Base-by-base conservation (phyloP, 2,113 vertebrate genomes). In the Oxyruncus cristatus region DNA sequence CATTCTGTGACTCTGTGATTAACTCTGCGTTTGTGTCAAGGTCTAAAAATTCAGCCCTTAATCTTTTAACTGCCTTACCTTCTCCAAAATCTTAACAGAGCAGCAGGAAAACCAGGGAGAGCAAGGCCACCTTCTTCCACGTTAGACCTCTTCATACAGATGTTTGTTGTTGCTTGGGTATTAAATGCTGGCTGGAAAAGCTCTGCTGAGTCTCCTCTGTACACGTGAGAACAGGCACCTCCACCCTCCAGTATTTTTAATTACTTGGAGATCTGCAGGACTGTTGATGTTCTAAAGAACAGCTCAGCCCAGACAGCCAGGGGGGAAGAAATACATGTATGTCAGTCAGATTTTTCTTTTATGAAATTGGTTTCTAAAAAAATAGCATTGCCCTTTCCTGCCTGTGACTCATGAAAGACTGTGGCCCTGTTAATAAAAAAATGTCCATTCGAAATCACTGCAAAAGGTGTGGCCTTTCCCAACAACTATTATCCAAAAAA, bases 221-320 rank as follows among this genome's bases (percentile, higher is more conserved):
- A 93, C 95, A 95, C 63, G 35, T 96, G 93, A 97, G 92, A 96
- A 92, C 74, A 83, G 59, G 41, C 12, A 3, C 50, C 94, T 95
- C 96, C 95, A 83, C 95, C 96, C 95, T 92, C 62, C 74, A 82
- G 91, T 5, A 75, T 92, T 91, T 81, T 93, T 91, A 96, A 95
- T 96, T 80, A 74, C 85, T 67, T 96, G 63, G 85, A 94, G 78
- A 92, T 92, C 74, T 87, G 16, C 16, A 75, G 71, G 55, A 63
- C 65, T 94, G 95, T 88, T 95, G 84, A 86, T 93, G 94, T 70
- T 89, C 50, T 75, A 78, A 90, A 88, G 49, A 89, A 77, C 83
- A 76, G 58, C 76, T 85, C 72, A 85, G 67, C 91, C 63, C 77
- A 79, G 89, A 84, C 75, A 92, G 77, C 76, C 55, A 32, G n/a